Percentiles rank a stretch among this genome's conserved stretches.
phyloP scores from a whole-genome alignment of 2,113 vertebrate species.

The Plectropomus leopardus region DNA sequence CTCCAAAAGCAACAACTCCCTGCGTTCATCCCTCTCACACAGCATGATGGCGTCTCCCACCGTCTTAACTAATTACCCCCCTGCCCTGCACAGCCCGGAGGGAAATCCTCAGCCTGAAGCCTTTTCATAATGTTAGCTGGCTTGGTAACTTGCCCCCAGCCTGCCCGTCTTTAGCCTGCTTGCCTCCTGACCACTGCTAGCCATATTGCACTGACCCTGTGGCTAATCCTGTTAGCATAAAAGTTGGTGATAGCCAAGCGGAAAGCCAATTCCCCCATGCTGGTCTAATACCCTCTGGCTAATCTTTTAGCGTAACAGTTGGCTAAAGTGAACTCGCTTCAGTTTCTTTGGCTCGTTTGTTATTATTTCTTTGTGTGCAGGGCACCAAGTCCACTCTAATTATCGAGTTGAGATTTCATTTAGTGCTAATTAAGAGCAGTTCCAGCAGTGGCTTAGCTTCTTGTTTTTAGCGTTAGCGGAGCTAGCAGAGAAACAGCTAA shows the following conservation, averaged over 20 bases:
- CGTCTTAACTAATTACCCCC: slow-evolving; percentile 63
- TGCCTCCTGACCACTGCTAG: slow-evolving; percentile 50
- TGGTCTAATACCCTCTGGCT: slow-evolving; percentile 39
- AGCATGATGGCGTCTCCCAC: slow-evolving; percentile 40
- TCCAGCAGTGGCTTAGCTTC: slow-evolving; percentile 25
- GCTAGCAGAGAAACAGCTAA: slow-evolving; percentile 53
- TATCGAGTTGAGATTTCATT: slow-evolving; percentile 47
- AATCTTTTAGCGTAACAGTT: slow-evolving; percentile 51
- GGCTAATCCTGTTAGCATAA: slow-evolving; percentile 68
- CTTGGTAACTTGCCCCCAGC: slow-evolving; percentile 43
- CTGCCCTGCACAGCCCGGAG: background rate
- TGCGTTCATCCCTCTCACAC: slow-evolving; percentile 41
- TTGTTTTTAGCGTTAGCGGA: slow-evolving; percentile 49
- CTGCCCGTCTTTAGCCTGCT: slow-evolving; percentile 29
- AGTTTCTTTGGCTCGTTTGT: slow-evolving; percentile 47
- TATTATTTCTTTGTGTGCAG: slow-evolving; percentile 37
- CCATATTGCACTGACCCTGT: slow-evolving; percentile 53
- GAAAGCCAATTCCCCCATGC: slow-evolving; percentile 44
- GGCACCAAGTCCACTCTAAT: slow-evolving; percentile 38
- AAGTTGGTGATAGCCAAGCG: slow-evolving; percentile 50
- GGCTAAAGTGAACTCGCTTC: slow-evolving; percentile 45
- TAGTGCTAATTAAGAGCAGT: slow-evolving; percentile 54
- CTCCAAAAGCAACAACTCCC: slow-evolving; percentile 40
- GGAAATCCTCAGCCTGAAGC: slow-evolving; percentile 35
- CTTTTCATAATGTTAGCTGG: slow-evolving; percentile 30